Percentiles rank a stretch among this genome's conserved stretches.
Evolutionary conservation across 2,888 invertebrate genomes (phyloP).

Genomic region (Lepidocyrtinus sp.): DNA sequence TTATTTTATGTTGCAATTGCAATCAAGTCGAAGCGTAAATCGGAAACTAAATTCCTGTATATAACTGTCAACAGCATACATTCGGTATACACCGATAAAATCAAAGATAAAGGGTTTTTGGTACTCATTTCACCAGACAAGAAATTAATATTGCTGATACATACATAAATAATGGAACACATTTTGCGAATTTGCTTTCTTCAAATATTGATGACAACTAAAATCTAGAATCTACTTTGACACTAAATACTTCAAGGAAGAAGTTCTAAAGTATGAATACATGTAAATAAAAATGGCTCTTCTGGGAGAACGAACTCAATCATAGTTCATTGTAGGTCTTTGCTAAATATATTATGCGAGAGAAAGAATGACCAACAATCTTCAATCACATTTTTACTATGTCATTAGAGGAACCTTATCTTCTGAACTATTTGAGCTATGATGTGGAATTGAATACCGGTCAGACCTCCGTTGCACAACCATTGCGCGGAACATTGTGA

Average conservation of each 20-base stretch:
- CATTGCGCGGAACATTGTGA: conserved; percentile 72
- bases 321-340: background rate
- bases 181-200: conserved; percentile 20
- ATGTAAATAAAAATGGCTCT: background rate
- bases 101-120: too few species aligned
- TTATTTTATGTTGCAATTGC: background rate
- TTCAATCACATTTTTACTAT: conserved; percentile 14
- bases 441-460: conserved; percentile 41
- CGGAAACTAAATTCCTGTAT: background rate
- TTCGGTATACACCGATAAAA: too few species aligned
- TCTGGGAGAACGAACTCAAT: background rate
- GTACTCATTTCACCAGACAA: background rate
- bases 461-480: conserved; percentile 68
- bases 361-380: background rate
- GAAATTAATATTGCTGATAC: too few species aligned
- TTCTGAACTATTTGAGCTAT: conserved; percentile 37
- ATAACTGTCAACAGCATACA: too few species aligned
- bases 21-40: background rate
- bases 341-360: background rate
- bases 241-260: background rate
- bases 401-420: conserved; percentile 64
- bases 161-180: conserved; percentile 11
- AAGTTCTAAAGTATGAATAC: background rate
- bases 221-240: background rate
- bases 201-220: background rate